These are phyloP conservation scores for Amblyteles armatorius DNA, from an alignment of 2,888 invertebrate species.

Conservation along the genomic window DNA sequence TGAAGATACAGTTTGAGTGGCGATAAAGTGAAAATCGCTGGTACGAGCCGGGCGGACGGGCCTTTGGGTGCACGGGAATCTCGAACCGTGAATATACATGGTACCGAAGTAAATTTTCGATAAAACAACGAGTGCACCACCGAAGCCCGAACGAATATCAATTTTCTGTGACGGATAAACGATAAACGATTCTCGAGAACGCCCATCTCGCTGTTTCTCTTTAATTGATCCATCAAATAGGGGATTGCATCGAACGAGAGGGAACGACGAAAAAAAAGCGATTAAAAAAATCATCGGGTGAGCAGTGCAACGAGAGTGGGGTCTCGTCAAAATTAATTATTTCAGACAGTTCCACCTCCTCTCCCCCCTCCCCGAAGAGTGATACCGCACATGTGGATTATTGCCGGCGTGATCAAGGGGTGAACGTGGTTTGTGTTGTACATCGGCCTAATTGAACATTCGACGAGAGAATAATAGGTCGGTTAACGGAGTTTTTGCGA, in stretches of 20 bases:
- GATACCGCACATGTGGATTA: constrained; percentile 42
- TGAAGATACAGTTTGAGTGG: constrained; percentile 63
- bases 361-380: not conserved
- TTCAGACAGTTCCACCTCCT: not conserved
- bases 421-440: constrained; percentile 48
- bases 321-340: constrained; percentile 36
- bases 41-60: constrained; percentile 7
- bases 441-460: constrained; percentile 73
- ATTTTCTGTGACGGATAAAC: constrained; percentile 27
- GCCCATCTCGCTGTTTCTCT: constrained; percentile 31
- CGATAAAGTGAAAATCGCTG: constrained; percentile 62
- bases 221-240: constrained; percentile 25
- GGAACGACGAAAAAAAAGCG: constrained; percentile 21
- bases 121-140: constrained; percentile 36
- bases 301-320: not conserved
- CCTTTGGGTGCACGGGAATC: constrained; percentile 46
- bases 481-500: constrained; percentile 72
- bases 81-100: constrained; percentile 56
- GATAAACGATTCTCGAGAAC: constrained; percentile 22
- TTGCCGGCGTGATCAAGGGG: not conserved
- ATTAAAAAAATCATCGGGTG: constrained; percentile 11
- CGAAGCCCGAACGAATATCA: constrained; percentile 37
- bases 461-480: constrained; percentile 75
- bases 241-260: not conserved
- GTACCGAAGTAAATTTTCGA: constrained; percentile 54